Conservation (phyloP, 2,888 invertebrate species). For the Hipparchia sbordonii region DNA sequence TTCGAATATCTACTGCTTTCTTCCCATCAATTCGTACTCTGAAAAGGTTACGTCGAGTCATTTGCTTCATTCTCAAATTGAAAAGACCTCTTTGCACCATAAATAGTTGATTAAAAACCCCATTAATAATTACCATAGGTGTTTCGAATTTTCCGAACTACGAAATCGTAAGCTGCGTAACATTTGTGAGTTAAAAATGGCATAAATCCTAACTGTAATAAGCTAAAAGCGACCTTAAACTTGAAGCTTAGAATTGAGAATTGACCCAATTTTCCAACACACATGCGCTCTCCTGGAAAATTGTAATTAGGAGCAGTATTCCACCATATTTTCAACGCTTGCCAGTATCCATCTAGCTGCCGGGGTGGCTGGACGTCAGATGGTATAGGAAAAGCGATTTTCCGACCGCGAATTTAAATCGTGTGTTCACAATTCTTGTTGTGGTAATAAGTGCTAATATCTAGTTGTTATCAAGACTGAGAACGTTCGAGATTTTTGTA, state of each 20-base stretch:
- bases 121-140: conserved; percentile 39
- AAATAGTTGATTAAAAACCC: conserved; percentile 36
- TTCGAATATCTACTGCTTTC: not conserved
- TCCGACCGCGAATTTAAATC: conserved; percentile 17
- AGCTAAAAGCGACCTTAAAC: not conserved
- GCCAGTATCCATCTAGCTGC: conserved; percentile 33
- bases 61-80: conserved; percentile 22
- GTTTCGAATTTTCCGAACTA: conserved; percentile 35
- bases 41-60: conserved; percentile 20
- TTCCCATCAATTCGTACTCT: conserved; percentile 8
- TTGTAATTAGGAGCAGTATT: conserved; percentile 33
- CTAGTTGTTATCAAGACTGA: conserved; percentile 7
- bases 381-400: not conserved
- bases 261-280: not conserved
- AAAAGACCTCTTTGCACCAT: conserved; percentile 29
- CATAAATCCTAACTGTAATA: not conserved
- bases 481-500: not conserved
- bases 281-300: conserved; percentile 35
- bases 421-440: conserved; percentile 16
- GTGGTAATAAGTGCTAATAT: conserved; percentile 20
- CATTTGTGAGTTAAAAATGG: conserved; percentile 18
- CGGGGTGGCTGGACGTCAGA: conserved; percentile 25
- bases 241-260: not conserved
- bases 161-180: conserved; percentile 20
- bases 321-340: conserved; percentile 32